Evolutionary conservation across 1,140 invertebrate genomes (phyloP).

Genomic region (Liolophura sinensis): DNA sequence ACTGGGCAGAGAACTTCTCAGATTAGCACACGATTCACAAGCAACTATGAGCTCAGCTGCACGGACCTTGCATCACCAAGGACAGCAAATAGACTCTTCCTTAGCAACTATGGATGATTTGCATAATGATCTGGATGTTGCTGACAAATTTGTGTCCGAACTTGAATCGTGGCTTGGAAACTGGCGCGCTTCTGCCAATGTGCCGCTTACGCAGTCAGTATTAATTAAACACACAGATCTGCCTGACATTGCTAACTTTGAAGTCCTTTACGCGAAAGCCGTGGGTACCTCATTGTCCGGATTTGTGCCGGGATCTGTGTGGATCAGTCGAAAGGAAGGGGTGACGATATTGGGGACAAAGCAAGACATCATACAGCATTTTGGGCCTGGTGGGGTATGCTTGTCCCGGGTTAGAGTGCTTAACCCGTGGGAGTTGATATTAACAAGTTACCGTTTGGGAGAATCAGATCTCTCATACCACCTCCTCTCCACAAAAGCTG

Average conservation of each 20-base stretch:
- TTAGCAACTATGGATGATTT: conserved; percentile 23
- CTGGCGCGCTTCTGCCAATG: conserved; percentile 12
- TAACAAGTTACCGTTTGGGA: conserved; percentile 20
- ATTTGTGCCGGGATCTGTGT: conserved; percentile 13
- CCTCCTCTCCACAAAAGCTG: conserved; percentile 17
- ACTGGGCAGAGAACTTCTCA: conserved; percentile 21
- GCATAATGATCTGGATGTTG: conserved; percentile 30
- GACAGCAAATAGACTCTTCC: conserved; percentile 23
- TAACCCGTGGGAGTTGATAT: conserved; percentile 24
- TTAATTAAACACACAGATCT: conserved; percentile 22
- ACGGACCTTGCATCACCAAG: conserved; percentile 17
- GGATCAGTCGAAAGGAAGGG: conserved; percentile 12
- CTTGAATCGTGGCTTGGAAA: conserved; percentile 28
- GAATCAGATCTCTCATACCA: conserved; percentile 23
- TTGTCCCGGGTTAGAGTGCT: conserved; percentile 23
- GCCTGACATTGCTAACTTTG: conserved; percentile 22
- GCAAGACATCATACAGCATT: conserved; percentile 23
- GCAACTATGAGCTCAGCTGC: conserved; percentile 21
- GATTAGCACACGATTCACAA: conserved; percentile 21
- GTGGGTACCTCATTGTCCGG: background rate
- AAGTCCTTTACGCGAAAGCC: conserved; percentile 26
- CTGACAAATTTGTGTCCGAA: conserved; percentile 20
- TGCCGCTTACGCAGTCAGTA: conserved; percentile 14
- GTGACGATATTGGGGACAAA: conserved; percentile 19
- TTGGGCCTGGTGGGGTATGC: conserved; percentile 16